Percentiles rank a stretch among this genome's conserved stretches.
phyloP scores from a whole-genome alignment of 1,140 invertebrate species.

The Melanaphis sacchari region DNA sequence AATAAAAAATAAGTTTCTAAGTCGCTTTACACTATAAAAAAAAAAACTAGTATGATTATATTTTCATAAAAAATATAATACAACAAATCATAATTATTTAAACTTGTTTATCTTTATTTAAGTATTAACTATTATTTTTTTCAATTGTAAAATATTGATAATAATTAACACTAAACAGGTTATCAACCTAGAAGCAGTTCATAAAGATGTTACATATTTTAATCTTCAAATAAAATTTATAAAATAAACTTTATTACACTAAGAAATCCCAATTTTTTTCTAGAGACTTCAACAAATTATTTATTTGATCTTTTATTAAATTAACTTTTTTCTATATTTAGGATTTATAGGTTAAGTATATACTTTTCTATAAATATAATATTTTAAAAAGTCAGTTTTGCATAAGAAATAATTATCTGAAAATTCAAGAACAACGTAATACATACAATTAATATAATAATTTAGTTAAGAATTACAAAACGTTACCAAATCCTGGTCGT shows the following conservation, averaged over 20 bases:
- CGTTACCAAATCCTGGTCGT: slow-evolving; percentile 38
- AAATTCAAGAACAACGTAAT: background rate
- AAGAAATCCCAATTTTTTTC: background rate
- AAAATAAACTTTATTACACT: background rate
- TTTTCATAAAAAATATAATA: too few relatives aligned
- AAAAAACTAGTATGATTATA: too few relatives aligned
- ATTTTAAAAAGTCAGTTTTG: background rate
- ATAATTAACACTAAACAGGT: background rate
- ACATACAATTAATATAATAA: background rate
- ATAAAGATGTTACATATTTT: background rate
- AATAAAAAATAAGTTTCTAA: too few relatives aligned
- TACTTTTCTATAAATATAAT: background rate
- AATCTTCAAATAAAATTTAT: too few relatives aligned
- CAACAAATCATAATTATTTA: too few relatives aligned
- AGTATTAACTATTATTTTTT: too few relatives aligned
- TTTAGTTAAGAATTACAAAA: background rate
- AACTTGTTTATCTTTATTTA: too few relatives aligned
- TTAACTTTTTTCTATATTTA: background rate
- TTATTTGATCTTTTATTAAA: background rate
- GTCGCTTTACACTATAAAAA: too few relatives aligned
- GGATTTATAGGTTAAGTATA: background rate
- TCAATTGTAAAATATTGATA: too few relatives aligned
- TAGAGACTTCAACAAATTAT: background rate
- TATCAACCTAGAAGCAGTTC: background rate
- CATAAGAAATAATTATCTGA: background rate